These are phyloP conservation scores for Lepidocolaptes lacrymiger DNA, from an alignment of 2,797 vertebrate genomes.

Conservation along the genomic window DNA sequence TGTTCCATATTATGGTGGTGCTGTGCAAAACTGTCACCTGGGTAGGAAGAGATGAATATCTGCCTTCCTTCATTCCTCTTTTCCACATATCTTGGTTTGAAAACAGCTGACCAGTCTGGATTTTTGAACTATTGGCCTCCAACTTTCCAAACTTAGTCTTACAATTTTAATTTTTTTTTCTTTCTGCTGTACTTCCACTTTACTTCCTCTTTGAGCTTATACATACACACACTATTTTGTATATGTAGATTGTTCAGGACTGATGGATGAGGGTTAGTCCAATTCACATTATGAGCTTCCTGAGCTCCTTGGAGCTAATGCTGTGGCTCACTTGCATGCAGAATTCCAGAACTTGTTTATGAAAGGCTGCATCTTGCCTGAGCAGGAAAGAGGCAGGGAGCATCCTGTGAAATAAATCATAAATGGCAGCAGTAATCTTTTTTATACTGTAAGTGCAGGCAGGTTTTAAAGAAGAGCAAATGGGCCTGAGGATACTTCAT, in stretches of 20 bases:
- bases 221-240: too few relatives aligned
- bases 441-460: too few relatives aligned
- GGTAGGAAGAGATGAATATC: neutral
- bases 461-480: neutral
- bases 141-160: neutral
- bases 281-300: neutral
- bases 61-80: neutral
- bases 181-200: neutral
- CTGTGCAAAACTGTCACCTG: neutral
- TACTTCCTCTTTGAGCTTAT: neutral
- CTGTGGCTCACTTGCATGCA: neutral
- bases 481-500: fast-evolving
- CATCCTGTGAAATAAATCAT: neutral
- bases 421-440: neutral
- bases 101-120: neutral
- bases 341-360: neutral
- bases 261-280: neutral
- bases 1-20: neutral
- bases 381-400: neutral
- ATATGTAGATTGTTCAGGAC: too few relatives aligned
- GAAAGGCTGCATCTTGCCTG: neutral
- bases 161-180: neutral
- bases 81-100: neutral
- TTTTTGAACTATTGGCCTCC: neutral
- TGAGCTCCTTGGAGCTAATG: neutral